Evolutionary conservation across 2,797 vertebrate genomes (phyloP).

Genomic region (Myotis findleyi): DNA sequence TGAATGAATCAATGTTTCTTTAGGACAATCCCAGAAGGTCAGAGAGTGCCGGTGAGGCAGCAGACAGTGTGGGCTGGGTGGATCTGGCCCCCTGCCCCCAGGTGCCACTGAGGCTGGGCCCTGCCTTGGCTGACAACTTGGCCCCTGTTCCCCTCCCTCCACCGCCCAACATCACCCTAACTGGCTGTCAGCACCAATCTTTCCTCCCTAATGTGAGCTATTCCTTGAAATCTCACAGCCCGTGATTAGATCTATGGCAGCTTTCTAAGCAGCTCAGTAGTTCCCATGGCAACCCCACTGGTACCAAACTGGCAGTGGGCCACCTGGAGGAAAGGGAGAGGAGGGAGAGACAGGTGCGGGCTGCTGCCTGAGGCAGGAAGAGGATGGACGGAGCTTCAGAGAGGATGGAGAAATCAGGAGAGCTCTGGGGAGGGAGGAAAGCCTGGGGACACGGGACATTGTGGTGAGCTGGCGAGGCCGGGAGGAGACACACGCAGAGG

Average conservation of each 20-base stretch:
- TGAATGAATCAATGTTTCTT: not conserved
- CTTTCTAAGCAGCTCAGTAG: slow-evolving; percentile 77
- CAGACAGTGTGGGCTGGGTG: not conserved
- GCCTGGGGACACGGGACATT: accelerated
- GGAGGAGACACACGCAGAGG: not conserved
- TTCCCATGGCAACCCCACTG: slow-evolving; percentile 83
- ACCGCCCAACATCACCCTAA: not conserved
- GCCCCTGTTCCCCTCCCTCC: not conserved
- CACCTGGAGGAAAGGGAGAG: slow-evolving; percentile 71
- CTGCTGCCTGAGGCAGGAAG: slow-evolving; percentile 24
- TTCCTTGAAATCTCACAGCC: slow-evolving; percentile 66
- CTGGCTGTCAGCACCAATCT: slow-evolving; percentile 43
- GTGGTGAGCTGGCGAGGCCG: not conserved
- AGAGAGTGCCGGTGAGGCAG: not conserved
- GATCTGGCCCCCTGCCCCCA: not conserved
- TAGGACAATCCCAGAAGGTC: not conserved
- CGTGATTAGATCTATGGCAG: slow-evolving; percentile 81
- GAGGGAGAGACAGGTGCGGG: slow-evolving; percentile 50
- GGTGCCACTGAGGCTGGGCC: not conserved
- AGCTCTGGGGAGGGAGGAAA: not conserved
- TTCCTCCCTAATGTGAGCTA: slow-evolving; percentile 44
- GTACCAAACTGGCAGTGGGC: slow-evolving; percentile 67
- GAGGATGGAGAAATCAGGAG: not conserved
- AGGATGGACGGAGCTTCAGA: not conserved
- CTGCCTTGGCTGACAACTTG: not conserved